Evolutionary conservation across 2,888 invertebrate species (phyloP), one percentile per base, ranked within the genome.

Genomic region (Andrena marginata): DNA sequence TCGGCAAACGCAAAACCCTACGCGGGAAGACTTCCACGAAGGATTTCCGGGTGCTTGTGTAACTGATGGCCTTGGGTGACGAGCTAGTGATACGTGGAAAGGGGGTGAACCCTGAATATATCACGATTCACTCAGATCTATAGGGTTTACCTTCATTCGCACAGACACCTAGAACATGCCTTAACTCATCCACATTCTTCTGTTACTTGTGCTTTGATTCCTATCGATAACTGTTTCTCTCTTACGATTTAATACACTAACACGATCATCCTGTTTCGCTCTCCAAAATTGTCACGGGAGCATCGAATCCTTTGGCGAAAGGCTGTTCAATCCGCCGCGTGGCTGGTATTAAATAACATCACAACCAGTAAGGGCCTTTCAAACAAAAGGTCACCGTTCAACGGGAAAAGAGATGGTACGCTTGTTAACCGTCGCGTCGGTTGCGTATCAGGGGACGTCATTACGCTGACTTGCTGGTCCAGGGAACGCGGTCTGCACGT

Each of bases 1-100:
- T 93, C 92, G 92, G 91, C 91, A 90, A 90, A 88, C 69, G 65
- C 60, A 62, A 74, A 73, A 62, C 74, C 60, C 78, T 51, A 8
- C 20, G 29, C 56, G 51, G 67, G 59, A 42, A 62, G n/a, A 49
- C 48, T 26, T 68, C 16, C 13, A 29, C 10, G 16, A 33, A 49
- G 16, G 7, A n/a, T 33, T 33, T 7, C 33, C 2, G 31, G 16
- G 33, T 33, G n/a, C n/a, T 33, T 56, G 26, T 33, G 33, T 33
- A 20, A 54, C 51, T 29, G 48, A 29, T 48, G 48, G 51, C 56
- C 13, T 0, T 8, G 10, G 56, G 8, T 56, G 23, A 20, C 13
- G 23, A 23, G 20, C 23, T 56, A 56, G 23, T 10, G 56, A 56
- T 26, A 20, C 23, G 56, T 3, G 20, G 26, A 56, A 26, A 26